Evolutionary conservation across 1,140 invertebrate genomes (phyloP).

Genomic region (Asbolus verrucosus): DNA sequence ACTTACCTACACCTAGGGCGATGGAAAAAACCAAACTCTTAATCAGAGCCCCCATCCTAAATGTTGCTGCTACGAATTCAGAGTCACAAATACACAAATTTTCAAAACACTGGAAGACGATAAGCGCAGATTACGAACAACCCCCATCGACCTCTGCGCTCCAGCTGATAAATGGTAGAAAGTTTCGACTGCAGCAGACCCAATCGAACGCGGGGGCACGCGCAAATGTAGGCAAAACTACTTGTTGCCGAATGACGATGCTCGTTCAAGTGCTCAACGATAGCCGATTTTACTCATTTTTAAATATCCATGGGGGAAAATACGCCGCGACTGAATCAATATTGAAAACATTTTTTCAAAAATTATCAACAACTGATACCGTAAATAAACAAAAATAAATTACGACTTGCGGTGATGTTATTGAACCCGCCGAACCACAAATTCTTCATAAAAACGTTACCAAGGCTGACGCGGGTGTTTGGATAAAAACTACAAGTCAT

Average conservation of each 20-base stretch:
- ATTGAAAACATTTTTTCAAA: too few relatives aligned
- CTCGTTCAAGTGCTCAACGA: too few relatives aligned
- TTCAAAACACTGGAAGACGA: too few relatives aligned
- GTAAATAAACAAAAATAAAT: too few relatives aligned
- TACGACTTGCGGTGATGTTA: too few relatives aligned
- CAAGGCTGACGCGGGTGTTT: too few relatives aligned
- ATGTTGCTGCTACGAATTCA: not conserved
- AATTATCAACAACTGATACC: too few relatives aligned
- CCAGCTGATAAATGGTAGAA: slow-evolving; percentile 33
- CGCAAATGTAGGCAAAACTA: slow-evolving; percentile 20
- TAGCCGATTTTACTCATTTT: slow-evolving; percentile 5
- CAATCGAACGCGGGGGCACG: not conserved
- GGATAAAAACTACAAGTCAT: too few relatives aligned
- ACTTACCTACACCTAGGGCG: slow-evolving; percentile 1
- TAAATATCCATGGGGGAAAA: not conserved
- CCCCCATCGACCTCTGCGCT: slow-evolving; percentile 20
- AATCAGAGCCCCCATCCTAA: not conserved
- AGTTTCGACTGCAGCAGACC: not conserved
- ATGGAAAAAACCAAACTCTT: slow-evolving; percentile 10
- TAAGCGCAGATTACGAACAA: slow-evolving; percentile 29
- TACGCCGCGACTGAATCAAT: too few relatives aligned
- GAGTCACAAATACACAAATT: slow-evolving; percentile 11
- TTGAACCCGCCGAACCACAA: too few relatives aligned
- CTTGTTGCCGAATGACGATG: not conserved
- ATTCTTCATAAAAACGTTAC: too few relatives aligned